Percentiles rank a stretch among this genome's conserved stretches.
phyloP scores from a whole-genome alignment of 2,113 vertebrate species.

The Mohoua ochrocephala region DNA sequence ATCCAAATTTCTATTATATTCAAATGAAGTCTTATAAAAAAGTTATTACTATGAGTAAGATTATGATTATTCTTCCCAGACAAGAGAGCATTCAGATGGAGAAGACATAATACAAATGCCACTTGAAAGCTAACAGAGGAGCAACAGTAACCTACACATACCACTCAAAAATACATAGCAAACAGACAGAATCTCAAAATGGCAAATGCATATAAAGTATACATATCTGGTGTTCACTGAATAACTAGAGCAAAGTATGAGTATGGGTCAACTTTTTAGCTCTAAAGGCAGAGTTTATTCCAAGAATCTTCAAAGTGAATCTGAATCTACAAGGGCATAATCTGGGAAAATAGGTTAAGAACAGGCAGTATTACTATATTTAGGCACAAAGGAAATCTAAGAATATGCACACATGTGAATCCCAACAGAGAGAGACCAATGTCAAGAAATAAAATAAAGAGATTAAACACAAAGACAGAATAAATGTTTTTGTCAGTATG shows the following conservation, averaged over 20 bases:
- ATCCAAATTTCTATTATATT: not conserved
- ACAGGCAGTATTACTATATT: not conserved
- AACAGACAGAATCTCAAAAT: not conserved
- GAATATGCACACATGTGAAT: constrained; percentile 17
- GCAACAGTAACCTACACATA: not conserved
- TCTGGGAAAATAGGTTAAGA: constrained; percentile 52
- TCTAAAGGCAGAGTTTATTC: not conserved
- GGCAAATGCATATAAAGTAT: not conserved
- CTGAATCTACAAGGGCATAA: not conserved
- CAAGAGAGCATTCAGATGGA: not conserved
- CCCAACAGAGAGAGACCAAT: not conserved
- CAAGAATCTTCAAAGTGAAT: constrained; percentile 32
- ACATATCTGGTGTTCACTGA: not conserved
- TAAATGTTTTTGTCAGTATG: not conserved
- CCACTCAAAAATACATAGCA: not conserved
- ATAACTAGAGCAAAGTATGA: not conserved
- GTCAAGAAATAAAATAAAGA: constrained; percentile 2
- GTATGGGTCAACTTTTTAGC: not conserved
- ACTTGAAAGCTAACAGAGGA: not conserved
- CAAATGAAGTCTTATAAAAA: not conserved
- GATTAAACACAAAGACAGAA: not conserved
- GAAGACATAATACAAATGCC: not conserved
- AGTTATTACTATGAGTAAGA: not conserved
- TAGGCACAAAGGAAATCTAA: constrained; percentile 32
- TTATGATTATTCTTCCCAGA: not conserved